Base-by-base conservation (phyloP, 2,888 invertebrate species). In the Ornithoptera alexandrae region DNA sequence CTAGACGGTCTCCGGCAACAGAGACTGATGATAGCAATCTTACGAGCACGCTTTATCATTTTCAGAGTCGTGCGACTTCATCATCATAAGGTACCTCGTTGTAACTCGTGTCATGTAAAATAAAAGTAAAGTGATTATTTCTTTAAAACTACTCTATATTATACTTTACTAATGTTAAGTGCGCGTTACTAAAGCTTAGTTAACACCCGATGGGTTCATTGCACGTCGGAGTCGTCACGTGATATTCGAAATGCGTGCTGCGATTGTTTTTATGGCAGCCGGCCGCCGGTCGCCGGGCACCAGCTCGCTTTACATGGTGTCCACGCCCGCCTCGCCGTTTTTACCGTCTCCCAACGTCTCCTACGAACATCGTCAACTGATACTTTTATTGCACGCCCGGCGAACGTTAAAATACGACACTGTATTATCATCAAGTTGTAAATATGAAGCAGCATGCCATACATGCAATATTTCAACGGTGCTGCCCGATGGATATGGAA, bases 181-280 rank as follows among this genome's bases (percentile, higher is more conserved):
- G 15, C 15, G 39, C 39, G 39, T 39, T 39, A 46, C 46, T 3
- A 46, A 46, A 46, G 46, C 30, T 30, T 30, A 30, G 74, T 77
- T 79, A 75, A 75, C 78, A 72, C 74, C 79, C 75, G 74, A 77
- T 74, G 68, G 76, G 75, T 75, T 74, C 78, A 81, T 83, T 79
- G 81, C 82, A 86, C 81, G 81, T 79, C 76, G 76, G 75, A 76
- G 74, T 78, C 79, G 82, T 83, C 80, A 82, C 78, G 77, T 76
- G 82, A 84, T 84, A 83, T 84, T 84, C 84, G 82, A 82, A 84
- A 69, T 84, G 84, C 83, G 83, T 82, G 78, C 74, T 81, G 83
- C 80, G 82, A 81, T 78, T 77, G 81, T 88, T 88, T 89, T 89
- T 88, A 84, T 85, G 30, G 30, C 30, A 30, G 30, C 30, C 80